Percentiles rank a stretch among this genome's conserved stretches.
These are phyloP conservation scores for Corvus moneduloides DNA, from an alignment of 2,113 vertebrate genomes.

Conservation along the genomic window DNA sequence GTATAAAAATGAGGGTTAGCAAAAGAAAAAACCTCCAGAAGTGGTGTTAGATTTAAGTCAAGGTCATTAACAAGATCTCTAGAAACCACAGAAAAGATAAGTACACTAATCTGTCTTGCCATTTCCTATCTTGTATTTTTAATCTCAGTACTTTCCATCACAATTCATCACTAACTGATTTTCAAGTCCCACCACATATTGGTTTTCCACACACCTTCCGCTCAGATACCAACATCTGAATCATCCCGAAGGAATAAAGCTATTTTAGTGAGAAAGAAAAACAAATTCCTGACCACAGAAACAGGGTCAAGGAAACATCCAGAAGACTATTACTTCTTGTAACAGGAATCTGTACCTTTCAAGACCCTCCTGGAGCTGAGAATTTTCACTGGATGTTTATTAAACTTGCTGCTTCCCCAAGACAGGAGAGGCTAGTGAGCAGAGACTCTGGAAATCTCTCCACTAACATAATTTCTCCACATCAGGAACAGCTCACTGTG, in stretches of 20 bases:
- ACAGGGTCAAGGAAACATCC: background rate
- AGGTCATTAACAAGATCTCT: slow-evolving; percentile 1
- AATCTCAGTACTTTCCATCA: slow-evolving; percentile 16
- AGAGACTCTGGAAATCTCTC: background rate
- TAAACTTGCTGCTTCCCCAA: background rate
- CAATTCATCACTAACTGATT: slow-evolving; percentile 34
- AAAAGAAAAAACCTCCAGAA: background rate
- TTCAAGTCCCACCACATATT: slow-evolving; percentile 4
- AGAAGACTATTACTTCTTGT: background rate
- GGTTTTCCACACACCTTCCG: background rate
- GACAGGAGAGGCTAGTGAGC: background rate
- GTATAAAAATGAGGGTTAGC: background rate
- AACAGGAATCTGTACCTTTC: background rate
- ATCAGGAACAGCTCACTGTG: background rate
- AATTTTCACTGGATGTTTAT: background rate
- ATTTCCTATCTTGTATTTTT: slow-evolving; percentile 45
- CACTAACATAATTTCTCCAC: background rate
- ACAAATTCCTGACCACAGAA: background rate
- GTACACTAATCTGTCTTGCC: slow-evolving; percentile 17
- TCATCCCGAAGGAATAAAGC: background rate
- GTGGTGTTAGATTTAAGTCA: slow-evolving; percentile 2
- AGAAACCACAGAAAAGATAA: slow-evolving; percentile 36
- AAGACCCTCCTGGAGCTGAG: background rate
- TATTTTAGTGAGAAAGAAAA: background rate
- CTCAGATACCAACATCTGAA: slow-evolving; percentile 16